A percentile compares a stretch with the other conserved stretches of the same genome.
Evolutionary conservation across 2,113 vertebrate species (phyloP).

Genomic region (Sceloporus undulatus): DNA sequence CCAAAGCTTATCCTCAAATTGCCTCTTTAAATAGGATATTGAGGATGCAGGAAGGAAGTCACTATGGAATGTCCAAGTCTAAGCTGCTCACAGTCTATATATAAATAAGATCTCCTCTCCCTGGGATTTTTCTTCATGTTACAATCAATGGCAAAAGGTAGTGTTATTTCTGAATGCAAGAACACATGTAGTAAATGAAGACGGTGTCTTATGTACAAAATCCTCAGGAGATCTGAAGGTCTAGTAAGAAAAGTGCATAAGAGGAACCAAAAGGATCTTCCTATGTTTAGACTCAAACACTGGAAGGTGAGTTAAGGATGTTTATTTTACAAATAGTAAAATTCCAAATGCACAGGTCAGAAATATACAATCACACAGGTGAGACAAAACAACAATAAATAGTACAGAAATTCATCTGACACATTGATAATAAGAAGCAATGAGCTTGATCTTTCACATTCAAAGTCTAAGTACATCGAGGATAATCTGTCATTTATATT

Average conservation of each 20-base stretch:
- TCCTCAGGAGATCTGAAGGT: neutral
- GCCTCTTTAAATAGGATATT: slow-evolving; percentile 32
- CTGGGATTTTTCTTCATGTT: slow-evolving; percentile 2
- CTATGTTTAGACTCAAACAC: neutral
- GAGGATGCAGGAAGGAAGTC: slow-evolving; percentile 39
- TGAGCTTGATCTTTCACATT: neutral
- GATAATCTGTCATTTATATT: neutral
- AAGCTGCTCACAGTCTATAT: slow-evolving; percentile 33
- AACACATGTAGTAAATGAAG: neutral
- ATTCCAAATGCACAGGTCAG: neutral
- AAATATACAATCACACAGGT: neutral
- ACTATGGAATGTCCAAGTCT: slow-evolving; percentile 15
- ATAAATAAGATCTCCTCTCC: slow-evolving; percentile 7
- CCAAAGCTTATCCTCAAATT: slow-evolving; percentile 14
- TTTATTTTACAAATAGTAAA: neutral
- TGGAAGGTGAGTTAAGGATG: neutral
- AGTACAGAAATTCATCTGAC: neutral
- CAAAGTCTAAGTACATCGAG: neutral
- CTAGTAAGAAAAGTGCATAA: neutral
- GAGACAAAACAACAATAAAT: neutral
- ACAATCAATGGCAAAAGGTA: neutral
- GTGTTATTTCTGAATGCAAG: slow-evolving; percentile 10
- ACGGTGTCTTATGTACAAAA: neutral
- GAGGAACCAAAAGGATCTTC: neutral
- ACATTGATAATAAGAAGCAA: neutral